Percentiles rank a stretch among this genome's conserved stretches.
Conservation (phyloP, 2,113 vertebrate species). For the Lutjanus erythropterus region DNA sequence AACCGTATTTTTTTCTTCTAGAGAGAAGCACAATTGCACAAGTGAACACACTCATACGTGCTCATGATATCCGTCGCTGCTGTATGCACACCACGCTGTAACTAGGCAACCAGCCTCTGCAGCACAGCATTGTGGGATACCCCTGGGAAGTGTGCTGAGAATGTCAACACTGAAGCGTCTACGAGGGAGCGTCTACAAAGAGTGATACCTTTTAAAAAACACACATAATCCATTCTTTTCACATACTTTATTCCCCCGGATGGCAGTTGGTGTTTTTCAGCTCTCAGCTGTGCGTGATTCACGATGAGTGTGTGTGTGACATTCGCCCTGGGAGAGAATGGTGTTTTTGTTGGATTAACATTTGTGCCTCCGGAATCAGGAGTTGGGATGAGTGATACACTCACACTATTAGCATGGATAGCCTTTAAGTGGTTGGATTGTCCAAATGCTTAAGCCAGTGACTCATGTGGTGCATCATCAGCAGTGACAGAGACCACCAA, state of each 20-base stretch:
- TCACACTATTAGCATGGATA: constrained; percentile 51
- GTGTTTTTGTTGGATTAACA: constrained; percentile 63
- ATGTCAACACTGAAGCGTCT: constrained; percentile 72
- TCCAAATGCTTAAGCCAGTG: constrained; percentile 61
- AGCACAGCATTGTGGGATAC: constrained; percentile 86
- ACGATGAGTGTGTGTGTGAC: constrained; percentile 42
- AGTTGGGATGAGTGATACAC: constrained; percentile 41
- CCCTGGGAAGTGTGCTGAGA: constrained; percentile 82
- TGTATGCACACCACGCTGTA: constrained; percentile 71
- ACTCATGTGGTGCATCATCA: constrained; percentile 67
- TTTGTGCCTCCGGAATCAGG: constrained; percentile 34
- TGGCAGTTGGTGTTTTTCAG: constrained; percentile 24
- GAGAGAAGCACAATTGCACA: neutral
- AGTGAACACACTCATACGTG: neutral
- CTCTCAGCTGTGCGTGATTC: constrained; percentile 64
- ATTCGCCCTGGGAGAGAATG: constrained; percentile 26
- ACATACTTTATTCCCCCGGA: neutral
- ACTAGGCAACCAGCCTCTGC: constrained; percentile 77
- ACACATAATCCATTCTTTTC: constrained; percentile 9
- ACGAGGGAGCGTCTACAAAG: constrained; percentile 67
- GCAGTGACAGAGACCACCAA: constrained; percentile 18
- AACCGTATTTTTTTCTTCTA: neutral
- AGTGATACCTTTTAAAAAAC: constrained; percentile 33
- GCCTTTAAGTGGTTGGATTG: constrained; percentile 53
- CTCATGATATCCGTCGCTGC: constrained; percentile 11